Conservation (phyloP, 2,888 invertebrate species). For the Alloplasta piceator region DNA sequence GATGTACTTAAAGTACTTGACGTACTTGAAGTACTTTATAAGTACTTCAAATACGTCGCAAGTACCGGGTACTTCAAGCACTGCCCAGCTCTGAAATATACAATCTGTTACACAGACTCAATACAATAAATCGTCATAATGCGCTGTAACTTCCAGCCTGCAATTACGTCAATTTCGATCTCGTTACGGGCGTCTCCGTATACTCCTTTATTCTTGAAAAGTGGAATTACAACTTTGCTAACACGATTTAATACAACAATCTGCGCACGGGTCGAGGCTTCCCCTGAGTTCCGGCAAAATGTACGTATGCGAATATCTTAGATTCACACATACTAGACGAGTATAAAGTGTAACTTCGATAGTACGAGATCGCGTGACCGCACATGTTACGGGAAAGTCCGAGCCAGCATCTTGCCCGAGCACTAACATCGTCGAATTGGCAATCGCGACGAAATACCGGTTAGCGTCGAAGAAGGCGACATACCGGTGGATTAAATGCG, state of each 20-base stretch:
- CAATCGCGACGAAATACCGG: conserved; percentile 38
- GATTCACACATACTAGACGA: background rate
- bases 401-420: conserved; percentile 26
- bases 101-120: background rate
- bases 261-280: too few species aligned
- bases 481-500: conserved; percentile 46
- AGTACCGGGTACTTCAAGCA: too few species aligned
- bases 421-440: conserved; percentile 26
- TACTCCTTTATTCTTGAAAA: background rate
- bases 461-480: conserved; percentile 51
- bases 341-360: conserved; percentile 21
- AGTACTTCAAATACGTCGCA: too few species aligned
- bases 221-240: background rate
- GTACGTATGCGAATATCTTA: too few species aligned
- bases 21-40: too few species aligned
- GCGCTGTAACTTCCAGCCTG: background rate
- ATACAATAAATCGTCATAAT: background rate
- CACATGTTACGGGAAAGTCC: background rate
- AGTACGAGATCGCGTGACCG: conserved; percentile 45
- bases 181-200: background rate
- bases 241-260: background rate
- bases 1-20: too few species aligned
- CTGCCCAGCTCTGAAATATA: background rate
- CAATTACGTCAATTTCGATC: background rate
- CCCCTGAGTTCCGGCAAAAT: too few species aligned